Conservation (phyloP, 2,888 invertebrate genomes). For the Drosophila fulvimacula region DNA sequence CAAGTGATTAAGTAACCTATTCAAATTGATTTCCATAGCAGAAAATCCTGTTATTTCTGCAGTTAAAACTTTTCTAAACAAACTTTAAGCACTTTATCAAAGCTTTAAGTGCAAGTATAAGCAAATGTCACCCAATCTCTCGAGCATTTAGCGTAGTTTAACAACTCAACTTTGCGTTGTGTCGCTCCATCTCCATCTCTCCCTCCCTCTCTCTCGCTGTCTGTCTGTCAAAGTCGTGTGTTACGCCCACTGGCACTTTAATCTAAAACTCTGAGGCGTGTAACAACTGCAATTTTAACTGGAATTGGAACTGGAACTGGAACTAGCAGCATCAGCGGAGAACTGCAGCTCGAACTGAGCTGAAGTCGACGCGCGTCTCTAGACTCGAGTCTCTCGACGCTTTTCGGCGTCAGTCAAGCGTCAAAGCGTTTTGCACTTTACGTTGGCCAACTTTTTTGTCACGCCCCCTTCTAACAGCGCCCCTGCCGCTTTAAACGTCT, state of each 20-base stretch:
- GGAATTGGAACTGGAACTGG: constrained; percentile 27
- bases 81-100: background rate
- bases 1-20: background rate
- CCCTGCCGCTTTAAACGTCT: constrained; percentile 1
- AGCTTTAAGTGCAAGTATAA: constrained; percentile 1
- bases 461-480: background rate
- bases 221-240: constrained; percentile 58
- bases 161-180: constrained; percentile 42
- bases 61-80: background rate
- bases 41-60: background rate
- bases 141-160: constrained; percentile 28
- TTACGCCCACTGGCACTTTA: constrained; percentile 72
- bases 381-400: constrained; percentile 16
- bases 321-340: background rate
- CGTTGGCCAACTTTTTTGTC: constrained; percentile 64
- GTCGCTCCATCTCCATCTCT: background rate
- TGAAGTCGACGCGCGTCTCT: constrained; percentile 13
- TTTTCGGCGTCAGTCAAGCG: constrained; percentile 71
- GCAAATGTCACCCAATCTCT: constrained; percentile 31
- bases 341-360: constrained; percentile 24
- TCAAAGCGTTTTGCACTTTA: constrained; percentile 65
- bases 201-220: constrained; percentile 7
- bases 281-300: constrained; percentile 29
- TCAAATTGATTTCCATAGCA: background rate
- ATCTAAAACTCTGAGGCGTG: constrained; percentile 59